These are phyloP conservation scores for Dicentrarchus labrax DNA, from an alignment of 2,113 vertebrate genomes.

Conservation along the genomic window DNA sequence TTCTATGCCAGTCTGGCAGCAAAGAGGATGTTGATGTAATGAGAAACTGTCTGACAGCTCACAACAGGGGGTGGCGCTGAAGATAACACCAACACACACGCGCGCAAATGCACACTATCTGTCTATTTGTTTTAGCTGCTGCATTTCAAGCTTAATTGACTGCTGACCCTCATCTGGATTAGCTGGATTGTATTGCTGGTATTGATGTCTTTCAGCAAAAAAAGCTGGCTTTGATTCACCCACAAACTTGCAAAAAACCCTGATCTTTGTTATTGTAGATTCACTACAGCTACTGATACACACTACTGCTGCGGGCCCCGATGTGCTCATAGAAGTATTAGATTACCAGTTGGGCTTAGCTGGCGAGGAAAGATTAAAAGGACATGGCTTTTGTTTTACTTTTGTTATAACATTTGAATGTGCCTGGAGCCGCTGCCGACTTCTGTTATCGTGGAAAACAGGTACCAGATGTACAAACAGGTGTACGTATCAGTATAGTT, in stretches of 20 bases:
- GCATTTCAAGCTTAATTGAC: conserved; percentile 52
- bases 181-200: conserved; percentile 18
- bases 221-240: conserved; percentile 20
- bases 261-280: conserved; percentile 15
- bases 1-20: conserved; percentile 24
- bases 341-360: conserved; percentile 33
- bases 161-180: conserved; percentile 23
- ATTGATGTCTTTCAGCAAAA: conserved; percentile 39
- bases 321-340: conserved; percentile 29
- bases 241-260: conserved; percentile 16
- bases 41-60: conserved; percentile 52
- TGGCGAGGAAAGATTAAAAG: conserved; percentile 43
- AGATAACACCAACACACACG: conserved; percentile 20
- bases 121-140: conserved; percentile 54
- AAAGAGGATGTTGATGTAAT: conserved; percentile 43
- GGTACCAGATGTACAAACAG: conserved; percentile 60
- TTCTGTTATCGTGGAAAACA: conserved; percentile 53
- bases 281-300: neutral
- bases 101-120: conserved; percentile 29
- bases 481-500: conserved; percentile 31
- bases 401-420: conserved; percentile 34
- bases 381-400: conserved; percentile 37
- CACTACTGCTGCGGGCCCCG: neutral
- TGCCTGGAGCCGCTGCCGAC: neutral
- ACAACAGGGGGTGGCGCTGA: conserved; percentile 32